These are phyloP conservation scores for Embiotoca jacksoni DNA, from an alignment of 2,113 vertebrate species.

Conservation along the genomic window DNA sequence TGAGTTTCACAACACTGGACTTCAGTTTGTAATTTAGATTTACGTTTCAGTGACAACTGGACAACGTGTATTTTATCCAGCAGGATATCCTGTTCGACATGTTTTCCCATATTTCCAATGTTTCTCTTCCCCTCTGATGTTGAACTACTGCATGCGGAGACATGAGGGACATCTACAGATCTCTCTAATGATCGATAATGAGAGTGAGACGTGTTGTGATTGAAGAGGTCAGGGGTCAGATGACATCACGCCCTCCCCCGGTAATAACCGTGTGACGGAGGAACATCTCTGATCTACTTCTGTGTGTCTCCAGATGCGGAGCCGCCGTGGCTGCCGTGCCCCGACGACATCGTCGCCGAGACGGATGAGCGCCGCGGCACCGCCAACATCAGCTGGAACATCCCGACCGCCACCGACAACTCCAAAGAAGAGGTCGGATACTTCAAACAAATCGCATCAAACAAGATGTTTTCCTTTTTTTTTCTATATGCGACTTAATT, in stretches of 20 bases:
- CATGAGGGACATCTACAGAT: not conserved
- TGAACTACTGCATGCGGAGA: constrained; percentile 17
- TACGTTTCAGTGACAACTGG: too few relatives aligned
- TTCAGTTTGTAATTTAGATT: too few relatives aligned
- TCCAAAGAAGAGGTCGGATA: constrained; percentile 90
- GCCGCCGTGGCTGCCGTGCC: constrained; percentile 90
- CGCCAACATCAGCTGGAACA: constrained; percentile 89
- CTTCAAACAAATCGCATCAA: not conserved
- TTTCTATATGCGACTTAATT: too few relatives aligned
- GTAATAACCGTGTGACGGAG: constrained; percentile 23
- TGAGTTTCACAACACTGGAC: too few relatives aligned
- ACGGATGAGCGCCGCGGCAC: constrained; percentile 90
- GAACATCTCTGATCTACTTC: constrained; percentile 23
- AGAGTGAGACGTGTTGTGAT: constrained; percentile 11
- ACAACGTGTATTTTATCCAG: too few relatives aligned
- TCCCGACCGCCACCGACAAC: constrained; percentile 90
- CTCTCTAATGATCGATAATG: constrained; percentile 28
- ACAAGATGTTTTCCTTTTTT: too few relatives aligned
- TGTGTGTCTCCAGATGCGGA: constrained; percentile 86
- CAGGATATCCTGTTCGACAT: too few relatives aligned
- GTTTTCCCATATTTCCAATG: too few relatives aligned
- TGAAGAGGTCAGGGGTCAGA: constrained; percentile 49
- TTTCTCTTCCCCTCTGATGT: not conserved
- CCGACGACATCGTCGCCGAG: constrained; percentile 86
- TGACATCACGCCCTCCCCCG: constrained; percentile 53